Base-by-base conservation (phyloP, 2,888 invertebrate genomes). In the Plusia festucae region DNA sequence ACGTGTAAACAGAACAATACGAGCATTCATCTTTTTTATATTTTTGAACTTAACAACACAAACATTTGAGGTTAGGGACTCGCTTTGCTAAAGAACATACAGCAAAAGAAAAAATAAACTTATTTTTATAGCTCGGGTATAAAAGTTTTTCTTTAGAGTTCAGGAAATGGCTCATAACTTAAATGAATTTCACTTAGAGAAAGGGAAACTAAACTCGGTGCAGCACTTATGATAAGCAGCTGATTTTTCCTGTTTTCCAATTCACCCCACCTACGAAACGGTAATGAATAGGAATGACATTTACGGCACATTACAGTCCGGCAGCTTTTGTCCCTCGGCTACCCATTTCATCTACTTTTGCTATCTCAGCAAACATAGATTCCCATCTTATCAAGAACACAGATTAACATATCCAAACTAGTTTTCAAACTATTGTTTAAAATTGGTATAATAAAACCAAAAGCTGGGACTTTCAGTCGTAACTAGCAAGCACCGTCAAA, bases 1-100 rank as follows among this genome's bases (percentile, higher is more conserved):
- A 63, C 62, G 66, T 78, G 78, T 71, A 78, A 78, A 78, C 81
- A 77, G 73, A 76, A 78, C 79, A 78, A 78, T 70, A 53, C 52
- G 20, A 30, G 59, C 56, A 34, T 60, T 73, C 59, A 60, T 62
- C 57, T 60, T 69, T 66, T 69, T 70, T 78, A 20, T 53, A 54
- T 65, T 79, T 71, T 78, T 70, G 65, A 74, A 62, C 65, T 55
- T 71, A 73, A 71, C 20, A 49, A 49, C 46, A 49, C 7, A 40
- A 40, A 40, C 40, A 40, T 40, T 40, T 40, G 46, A 49, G 46
- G 46, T 18, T 20, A 20, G 18, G 18, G 18, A 20, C 46, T 49
- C 18, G 16, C n/a, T n/a, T 16, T 16, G 34, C 34, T 34, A 34
- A 44, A 44, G 16, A 20, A 20, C 2, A 20, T 11, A 20, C 8